These are phyloP conservation scores for Schizopygopsis malacanthus DNA, from an alignment of 2,797 vertebrate genomes.

Conservation along the genomic window DNA sequence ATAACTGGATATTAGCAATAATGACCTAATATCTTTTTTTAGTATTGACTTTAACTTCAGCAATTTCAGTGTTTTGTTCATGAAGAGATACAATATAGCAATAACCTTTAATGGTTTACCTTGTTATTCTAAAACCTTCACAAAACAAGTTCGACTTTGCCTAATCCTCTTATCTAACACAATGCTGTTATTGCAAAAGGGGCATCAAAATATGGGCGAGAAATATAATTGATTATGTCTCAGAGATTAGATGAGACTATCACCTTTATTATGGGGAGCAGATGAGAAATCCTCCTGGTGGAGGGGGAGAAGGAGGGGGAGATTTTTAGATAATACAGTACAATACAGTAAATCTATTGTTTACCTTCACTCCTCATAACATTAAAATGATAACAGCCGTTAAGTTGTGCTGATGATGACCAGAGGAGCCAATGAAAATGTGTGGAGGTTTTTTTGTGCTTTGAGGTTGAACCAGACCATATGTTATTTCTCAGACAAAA, in stretches of 20 bases:
- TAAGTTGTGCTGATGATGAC: conserved; percentile 6
- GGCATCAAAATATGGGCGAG: conserved; percentile 13
- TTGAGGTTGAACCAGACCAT: background rate
- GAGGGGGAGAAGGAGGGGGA: background rate
- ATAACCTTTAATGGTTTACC: conserved; percentile 17
- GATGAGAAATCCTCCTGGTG: conserved; percentile 21
- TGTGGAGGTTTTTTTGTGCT: background rate
- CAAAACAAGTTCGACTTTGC: conserved; percentile 37
- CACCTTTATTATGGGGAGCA: conserved; percentile 31
- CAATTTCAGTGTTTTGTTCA: background rate
- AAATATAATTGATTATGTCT: conserved; percentile 39
- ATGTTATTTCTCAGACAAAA: conserved; percentile 33
- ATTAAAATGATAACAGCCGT: conserved; percentile 10
- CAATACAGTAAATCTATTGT: conserved; percentile 28
- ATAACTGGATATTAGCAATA: background rate
- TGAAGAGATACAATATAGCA: background rate
- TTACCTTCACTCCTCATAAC: conserved; percentile 16
- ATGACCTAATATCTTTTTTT: background rate
- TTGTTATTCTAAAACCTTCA: conserved; percentile 14
- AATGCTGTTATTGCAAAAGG: conserved; percentile 33
- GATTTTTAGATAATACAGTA: background rate
- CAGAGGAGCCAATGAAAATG: conserved; percentile 12
- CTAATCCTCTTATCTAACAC: conserved; percentile 46
- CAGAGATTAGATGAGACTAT: conserved; percentile 33
- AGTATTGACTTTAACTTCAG: background rate